Evolutionary conservation across 2,888 invertebrate species (phyloP), one percentile per base, ranked within the genome.

Genomic region (Listrodromus nycthemerus): DNA sequence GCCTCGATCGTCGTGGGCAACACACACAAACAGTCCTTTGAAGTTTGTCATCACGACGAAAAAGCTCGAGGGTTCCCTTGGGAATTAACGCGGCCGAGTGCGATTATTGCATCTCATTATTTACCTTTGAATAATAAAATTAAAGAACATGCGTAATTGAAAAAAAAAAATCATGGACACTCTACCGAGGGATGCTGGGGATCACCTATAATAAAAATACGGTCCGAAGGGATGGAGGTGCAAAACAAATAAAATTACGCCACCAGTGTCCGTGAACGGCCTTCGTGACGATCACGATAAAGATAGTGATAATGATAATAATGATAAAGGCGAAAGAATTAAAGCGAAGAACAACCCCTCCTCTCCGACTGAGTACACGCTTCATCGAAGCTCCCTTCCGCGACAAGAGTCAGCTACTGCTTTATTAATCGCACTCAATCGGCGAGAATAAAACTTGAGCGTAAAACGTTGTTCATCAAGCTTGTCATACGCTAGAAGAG

Each of bases 1-100:
- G 89, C 88, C 89, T 85, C 87, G 82, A 85, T 81, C 83, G 79
- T 79, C 75, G 86, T 83, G 86, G 69, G 76, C 77, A 73, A 86
- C 79, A 70, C 71, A 79, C 67, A 77, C 41, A 27, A 77, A 52
- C 19, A 76, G 76, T 71, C 80, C 76, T 83, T 80, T 83, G 79
- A 80, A 70, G 79, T 75, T 74, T 41, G 58, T 21, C 41, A 61
- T 67, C 66, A 50, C 33, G 37, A 73, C 52, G 63, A 77, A 80
- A 76, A 80, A 77, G 45, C 69, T 37, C n/a, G 24, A 65, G 65
- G 50, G 50, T 10, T 33, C 50, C 19, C 4, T 52, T 37, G 50
- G 3, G 19, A 48, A 63, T 74, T 48, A 45, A 66, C 61, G 24
- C 67, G 48, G 61, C 33, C 50, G n/a, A 37, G 27, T 58, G 33